Conservation (phyloP, 2,797 vertebrate species). For the Galaxias olidus region DNA sequence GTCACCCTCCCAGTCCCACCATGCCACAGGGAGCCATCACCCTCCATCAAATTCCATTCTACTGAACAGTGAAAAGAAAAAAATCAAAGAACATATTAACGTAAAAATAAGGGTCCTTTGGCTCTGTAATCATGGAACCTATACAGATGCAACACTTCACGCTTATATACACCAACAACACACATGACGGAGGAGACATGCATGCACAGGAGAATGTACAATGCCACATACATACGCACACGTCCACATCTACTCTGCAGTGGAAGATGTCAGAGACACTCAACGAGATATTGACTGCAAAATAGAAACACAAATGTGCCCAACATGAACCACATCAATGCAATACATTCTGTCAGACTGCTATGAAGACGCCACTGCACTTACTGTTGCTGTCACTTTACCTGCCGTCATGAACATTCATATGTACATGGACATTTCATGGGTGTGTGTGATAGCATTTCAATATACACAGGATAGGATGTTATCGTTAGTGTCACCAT, state of each 20-base stretch:
- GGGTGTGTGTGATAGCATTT: slow-evolving; percentile 15
- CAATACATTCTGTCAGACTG: too few species aligned
- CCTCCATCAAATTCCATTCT: too few species aligned
- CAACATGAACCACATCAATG: too few species aligned
- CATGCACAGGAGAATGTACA: background rate
- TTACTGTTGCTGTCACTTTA: slow-evolving; percentile 19
- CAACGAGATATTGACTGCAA: too few species aligned
- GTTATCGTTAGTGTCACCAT: slow-evolving; percentile 17
- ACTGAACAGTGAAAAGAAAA: slow-evolving; percentile 19
- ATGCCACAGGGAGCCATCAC: too few species aligned
- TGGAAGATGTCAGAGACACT: background rate
- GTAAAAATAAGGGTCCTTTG: too few species aligned
- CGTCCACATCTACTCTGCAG: background rate
- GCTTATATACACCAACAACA: background rate
- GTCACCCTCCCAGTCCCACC: too few species aligned
- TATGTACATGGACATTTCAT: slow-evolving; percentile 35
- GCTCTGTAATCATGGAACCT: too few species aligned
- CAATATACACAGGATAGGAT: too few species aligned
- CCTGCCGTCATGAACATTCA: slow-evolving; percentile 30
- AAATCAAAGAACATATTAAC: too few species aligned
- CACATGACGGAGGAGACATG: too few species aligned
- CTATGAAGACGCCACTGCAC: background rate
- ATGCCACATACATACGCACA: background rate
- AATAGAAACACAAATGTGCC: too few species aligned
- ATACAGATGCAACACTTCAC: background rate